These are phyloP conservation scores for Anolis apletophallus DNA, from an alignment of 2,797 vertebrate species.

Conservation along the genomic window DNA sequence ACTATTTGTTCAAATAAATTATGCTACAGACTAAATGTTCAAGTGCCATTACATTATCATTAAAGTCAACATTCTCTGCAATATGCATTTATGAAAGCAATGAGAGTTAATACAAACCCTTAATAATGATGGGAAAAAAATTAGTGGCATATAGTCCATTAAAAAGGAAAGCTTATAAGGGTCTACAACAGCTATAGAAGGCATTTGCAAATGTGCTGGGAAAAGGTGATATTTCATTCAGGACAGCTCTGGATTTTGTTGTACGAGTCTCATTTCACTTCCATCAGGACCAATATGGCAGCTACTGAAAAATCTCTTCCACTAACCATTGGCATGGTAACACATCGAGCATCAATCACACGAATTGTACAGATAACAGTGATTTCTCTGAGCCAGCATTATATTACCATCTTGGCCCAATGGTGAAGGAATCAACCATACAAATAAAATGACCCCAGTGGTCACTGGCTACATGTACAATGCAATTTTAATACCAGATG, in stretches of 20 bases:
- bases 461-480: too few species aligned
- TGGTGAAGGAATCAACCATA: not conserved
- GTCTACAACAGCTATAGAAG: slow-evolving; percentile 15
- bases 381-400: not conserved
- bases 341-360: not conserved
- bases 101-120: slow-evolving; percentile 1
- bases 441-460: not conserved
- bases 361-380: not conserved
- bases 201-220: not conserved
- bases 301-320: not conserved
- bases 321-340: not conserved
- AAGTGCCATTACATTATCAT: slow-evolving; percentile 47
- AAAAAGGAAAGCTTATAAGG: slow-evolving; percentile 35
- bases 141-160: slow-evolving; percentile 9
- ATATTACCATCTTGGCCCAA: not conserved
- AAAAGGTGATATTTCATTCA: slow-evolving; percentile 6
- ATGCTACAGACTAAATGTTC: slow-evolving; percentile 17
- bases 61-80: slow-evolving; percentile 36
- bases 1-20: slow-evolving; percentile 27
- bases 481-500: not conserved
- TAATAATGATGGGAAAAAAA: slow-evolving; percentile 29
- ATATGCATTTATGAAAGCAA: slow-evolving; percentile 18
- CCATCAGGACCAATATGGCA: not conserved
- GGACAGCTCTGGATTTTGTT: not conserved
- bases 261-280: not conserved